These are phyloP conservation scores for Melanotaenia boesemani DNA, from an alignment of 2,797 vertebrate species.

Conservation along the genomic window DNA sequence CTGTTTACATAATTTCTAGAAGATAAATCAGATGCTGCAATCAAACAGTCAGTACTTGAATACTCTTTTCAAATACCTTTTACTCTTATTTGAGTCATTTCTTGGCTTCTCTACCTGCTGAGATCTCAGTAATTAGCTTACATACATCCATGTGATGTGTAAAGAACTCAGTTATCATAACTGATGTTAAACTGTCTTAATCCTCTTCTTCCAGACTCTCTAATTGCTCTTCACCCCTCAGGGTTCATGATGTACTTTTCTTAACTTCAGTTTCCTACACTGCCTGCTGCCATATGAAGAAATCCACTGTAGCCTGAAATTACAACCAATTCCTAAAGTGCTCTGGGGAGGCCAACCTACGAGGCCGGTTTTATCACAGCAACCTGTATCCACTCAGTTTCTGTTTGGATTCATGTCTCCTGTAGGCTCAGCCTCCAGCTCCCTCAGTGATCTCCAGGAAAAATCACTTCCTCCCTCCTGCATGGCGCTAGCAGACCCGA, in stretches of 20 bases:
- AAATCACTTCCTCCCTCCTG: too few relatives aligned
- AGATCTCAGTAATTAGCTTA: neutral
- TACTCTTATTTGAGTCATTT: too few relatives aligned
- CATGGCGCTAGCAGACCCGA: too few relatives aligned
- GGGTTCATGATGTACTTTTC: slow-evolving; percentile 63
- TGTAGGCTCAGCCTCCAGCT: slow-evolving; percentile 43
- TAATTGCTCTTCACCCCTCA: slow-evolving; percentile 68
- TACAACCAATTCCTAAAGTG: slow-evolving; percentile 29
- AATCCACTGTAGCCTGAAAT: slow-evolving; percentile 49
- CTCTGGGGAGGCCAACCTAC: slow-evolving; percentile 21
- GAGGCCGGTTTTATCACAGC: neutral
- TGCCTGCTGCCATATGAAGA: slow-evolving; percentile 34
- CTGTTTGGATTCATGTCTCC: slow-evolving; percentile 18
- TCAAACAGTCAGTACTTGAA: too few relatives aligned
- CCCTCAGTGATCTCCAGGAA: neutral
- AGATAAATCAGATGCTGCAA: too few relatives aligned
- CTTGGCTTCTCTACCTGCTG: too few relatives aligned
- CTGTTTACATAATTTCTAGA: too few relatives aligned
- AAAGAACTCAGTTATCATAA: slow-evolving; percentile 49
- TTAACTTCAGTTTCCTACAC: slow-evolving; percentile 42
- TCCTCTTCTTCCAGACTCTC: slow-evolving; percentile 52
- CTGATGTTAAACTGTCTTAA: slow-evolving; percentile 60
- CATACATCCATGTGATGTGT: neutral
- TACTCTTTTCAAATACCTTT: too few relatives aligned
- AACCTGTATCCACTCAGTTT: slow-evolving; percentile 17